Percentiles rank a stretch among this genome's conserved stretches.
phyloP scores from a whole-genome alignment of 2,888 invertebrate species.

The Heteromyza rotundicornis region DNA sequence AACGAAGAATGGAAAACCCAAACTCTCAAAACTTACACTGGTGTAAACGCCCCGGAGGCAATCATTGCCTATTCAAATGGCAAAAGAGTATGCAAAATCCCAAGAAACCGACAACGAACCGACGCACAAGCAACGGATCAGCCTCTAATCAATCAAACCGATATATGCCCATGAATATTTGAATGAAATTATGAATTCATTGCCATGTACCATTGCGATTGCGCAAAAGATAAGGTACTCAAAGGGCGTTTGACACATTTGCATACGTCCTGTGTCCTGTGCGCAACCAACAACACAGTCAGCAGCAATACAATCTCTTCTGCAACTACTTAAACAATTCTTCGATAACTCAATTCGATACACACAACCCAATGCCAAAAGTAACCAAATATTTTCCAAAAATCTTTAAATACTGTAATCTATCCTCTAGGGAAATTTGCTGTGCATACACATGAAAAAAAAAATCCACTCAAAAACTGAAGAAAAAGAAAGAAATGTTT shows the following conservation, averaged over 20 bases:
- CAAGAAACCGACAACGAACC: background rate
- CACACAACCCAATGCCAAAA: background rate
- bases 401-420: constrained; percentile 24
- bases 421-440: constrained; percentile 30
- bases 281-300: background rate
- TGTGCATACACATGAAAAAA: background rate
- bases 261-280: too few relatives aligned
- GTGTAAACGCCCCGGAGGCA: background rate
- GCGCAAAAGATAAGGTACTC: constrained; percentile 3
- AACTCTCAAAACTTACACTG: background rate
- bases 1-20: background rate
- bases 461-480: background rate
- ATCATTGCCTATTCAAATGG: background rate
- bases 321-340: background rate
- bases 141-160: background rate
- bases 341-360: background rate
- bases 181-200: background rate
- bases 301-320: background rate
- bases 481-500: too few relatives aligned
- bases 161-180: background rate
- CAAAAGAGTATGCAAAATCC: too few relatives aligned
- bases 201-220: too few relatives aligned
- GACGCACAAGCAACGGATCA: too few relatives aligned
- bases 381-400: background rate
- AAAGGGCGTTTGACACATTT: background rate